A percentile compares a stretch with the other conserved stretches of the same genome.
phyloP scores from a whole-genome alignment of 2,113 vertebrate genomes.

The Australoheros scitulus region DNA sequence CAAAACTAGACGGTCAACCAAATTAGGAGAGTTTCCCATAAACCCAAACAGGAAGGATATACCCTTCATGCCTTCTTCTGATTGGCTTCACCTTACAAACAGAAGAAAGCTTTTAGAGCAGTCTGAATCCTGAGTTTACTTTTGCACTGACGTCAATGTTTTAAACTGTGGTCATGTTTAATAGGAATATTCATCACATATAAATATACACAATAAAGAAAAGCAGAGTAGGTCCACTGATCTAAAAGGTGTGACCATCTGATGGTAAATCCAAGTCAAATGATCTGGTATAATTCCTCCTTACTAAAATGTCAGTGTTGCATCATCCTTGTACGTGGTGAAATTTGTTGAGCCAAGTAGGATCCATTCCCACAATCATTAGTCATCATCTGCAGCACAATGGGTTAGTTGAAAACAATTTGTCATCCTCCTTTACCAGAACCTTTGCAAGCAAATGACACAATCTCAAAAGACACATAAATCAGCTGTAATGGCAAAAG shows the following conservation, averaged over 20 bases:
- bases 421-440: constrained; percentile 56
- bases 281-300: constrained; percentile 44
- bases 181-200: not conserved
- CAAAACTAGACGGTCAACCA: not conserved
- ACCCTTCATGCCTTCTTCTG: not conserved
- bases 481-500: constrained; percentile 8
- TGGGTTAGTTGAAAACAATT: constrained; percentile 63
- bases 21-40: not conserved
- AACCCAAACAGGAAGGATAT: not conserved
- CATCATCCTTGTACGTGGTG: constrained; percentile 63
- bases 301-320: constrained; percentile 62
- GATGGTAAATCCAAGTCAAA: constrained; percentile 10
- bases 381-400: constrained; percentile 66
- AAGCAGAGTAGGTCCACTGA: not conserved
- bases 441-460: constrained; percentile 57
- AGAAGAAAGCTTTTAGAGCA: not conserved
- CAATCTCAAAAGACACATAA: constrained; percentile 35
- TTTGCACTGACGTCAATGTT: not conserved
- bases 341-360: constrained; percentile 59
- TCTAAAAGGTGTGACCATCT: constrained; percentile 8
- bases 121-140: not conserved
- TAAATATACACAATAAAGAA: not conserved
- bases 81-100: not conserved
- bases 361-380: constrained; percentile 67
- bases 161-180: not conserved